phyloP scores from a whole-genome alignment of 2,888 invertebrate species.

The Pristionchus maxplancki region DNA sequence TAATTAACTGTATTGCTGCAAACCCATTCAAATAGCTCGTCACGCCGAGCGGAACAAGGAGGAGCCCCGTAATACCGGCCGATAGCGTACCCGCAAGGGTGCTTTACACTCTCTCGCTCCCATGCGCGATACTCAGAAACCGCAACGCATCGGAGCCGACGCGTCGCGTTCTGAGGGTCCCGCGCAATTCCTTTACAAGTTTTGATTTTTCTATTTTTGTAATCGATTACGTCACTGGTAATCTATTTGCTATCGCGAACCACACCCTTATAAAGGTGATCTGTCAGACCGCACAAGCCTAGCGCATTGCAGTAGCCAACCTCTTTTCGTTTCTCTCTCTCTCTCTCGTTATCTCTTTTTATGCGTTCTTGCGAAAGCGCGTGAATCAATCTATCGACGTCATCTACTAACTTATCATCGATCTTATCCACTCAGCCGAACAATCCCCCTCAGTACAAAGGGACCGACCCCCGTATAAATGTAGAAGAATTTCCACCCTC shows the following conservation, averaged over 20 bases:
- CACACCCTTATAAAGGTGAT: not conserved
- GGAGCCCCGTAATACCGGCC: too few species aligned
- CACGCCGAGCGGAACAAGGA: too few species aligned
- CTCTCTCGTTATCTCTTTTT: slow-evolving; percentile 26
- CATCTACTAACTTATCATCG: not conserved
- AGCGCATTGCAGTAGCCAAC: not conserved
- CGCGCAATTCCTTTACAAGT: slow-evolving; percentile 2
- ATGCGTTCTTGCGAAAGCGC: slow-evolving; percentile 39
- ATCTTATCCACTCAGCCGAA: too few species aligned
- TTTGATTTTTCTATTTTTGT: not conserved
- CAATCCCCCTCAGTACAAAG: too few species aligned
- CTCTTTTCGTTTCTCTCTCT: not conserved
- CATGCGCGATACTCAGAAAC: not conserved
- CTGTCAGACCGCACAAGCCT: not conserved
- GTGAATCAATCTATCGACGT: slow-evolving; percentile 26
- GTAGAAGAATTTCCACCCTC: too few species aligned
- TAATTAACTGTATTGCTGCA: too few species aligned
- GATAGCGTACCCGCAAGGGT: too few species aligned
- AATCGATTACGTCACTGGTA: not conserved
- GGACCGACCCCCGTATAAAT: too few species aligned
- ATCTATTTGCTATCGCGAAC: not conserved
- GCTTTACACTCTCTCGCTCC: too few species aligned
- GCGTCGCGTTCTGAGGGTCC: not conserved
- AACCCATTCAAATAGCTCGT: too few species aligned
- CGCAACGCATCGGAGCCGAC: not conserved